Base-by-base conservation (phyloP, 2,797 vertebrate genomes). In the Mastacembelus armatus region DNA sequence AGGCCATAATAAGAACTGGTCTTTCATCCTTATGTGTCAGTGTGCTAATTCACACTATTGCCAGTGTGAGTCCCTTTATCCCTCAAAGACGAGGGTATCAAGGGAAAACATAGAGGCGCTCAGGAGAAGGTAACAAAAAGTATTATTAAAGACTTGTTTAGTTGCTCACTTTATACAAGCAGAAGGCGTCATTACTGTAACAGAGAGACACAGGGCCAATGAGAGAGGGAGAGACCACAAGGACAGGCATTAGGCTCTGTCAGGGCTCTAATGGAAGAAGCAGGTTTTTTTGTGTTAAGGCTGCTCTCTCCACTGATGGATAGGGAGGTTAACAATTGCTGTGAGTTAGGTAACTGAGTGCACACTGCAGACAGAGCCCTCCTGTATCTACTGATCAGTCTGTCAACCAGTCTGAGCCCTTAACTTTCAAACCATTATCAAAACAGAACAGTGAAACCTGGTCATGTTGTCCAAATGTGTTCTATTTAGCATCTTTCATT, bases 261-360 rank as follows among this genome's bases (percentile, higher is more conserved):
- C 78, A 68, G 59, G 52, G 66, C 85, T 86, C 78, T 91, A 90
- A 92, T 86, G 83, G 87, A 91, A 77, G 80, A 78, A 89, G 68
- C 83, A 82, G 80, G 83, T 89, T 91, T 85, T 82, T 71, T 66
- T n/a, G 78, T 91, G 85, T 91, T 91, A 86, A 43, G 56, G 73
- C 74, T 80, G 71, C 81, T 86, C 87, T 85, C 62, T 75, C 69
- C 54, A 24, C 78, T 90, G 88, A 91, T 81, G 81, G 90, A 91
- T 90, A 67, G 50, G 65, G 74, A 88, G 78, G 84, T 87, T 86
- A 80, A 80, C 68, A 76, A 75, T 84, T 66, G 35, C 71, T 66
- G 48, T 64, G 67, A 82, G 83, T 83, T 74, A 74, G 77, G 54
- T 47, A 77, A 62, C 75, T 7, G 29, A 14, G 64, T 38, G 52